A percentile compares a stretch with the other conserved stretches of the same genome.
Conservation (phyloP, 2,888 invertebrate species). For the Ormyrus thymus region DNA sequence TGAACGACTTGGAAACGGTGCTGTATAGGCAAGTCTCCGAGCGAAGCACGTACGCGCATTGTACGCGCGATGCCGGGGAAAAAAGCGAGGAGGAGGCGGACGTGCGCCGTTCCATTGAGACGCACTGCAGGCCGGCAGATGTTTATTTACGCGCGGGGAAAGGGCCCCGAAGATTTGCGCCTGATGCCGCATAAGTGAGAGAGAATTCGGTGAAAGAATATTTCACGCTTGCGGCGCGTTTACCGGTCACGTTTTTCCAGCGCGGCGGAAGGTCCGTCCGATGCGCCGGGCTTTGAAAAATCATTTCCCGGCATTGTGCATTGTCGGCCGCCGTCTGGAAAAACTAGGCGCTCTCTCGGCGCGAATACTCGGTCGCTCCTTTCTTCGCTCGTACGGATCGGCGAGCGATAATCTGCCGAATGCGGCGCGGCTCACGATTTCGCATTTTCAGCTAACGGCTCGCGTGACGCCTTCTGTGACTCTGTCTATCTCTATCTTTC, state of each 20-base stretch:
- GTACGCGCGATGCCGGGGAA: background rate
- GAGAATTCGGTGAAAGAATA: constrained; percentile 34
- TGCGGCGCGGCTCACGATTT: constrained; percentile 60
- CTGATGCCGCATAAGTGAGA: constrained; percentile 44
- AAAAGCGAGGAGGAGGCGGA: background rate
- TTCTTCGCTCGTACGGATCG: background rate
- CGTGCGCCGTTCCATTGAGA: background rate
- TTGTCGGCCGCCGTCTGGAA: background rate
- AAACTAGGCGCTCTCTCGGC: background rate
- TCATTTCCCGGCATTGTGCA: constrained; percentile 48
- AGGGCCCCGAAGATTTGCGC: background rate
- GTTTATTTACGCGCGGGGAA: constrained; percentile 41
- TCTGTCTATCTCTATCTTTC: background rate
- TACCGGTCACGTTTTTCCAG: constrained; percentile 56
- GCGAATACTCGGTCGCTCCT: background rate
- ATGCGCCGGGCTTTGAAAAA: constrained; percentile 49
- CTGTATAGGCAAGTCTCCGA: too few species aligned
- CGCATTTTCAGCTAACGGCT: constrained; percentile 2
- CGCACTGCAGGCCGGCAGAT: constrained; percentile 12
- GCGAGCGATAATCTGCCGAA: constrained; percentile 60
- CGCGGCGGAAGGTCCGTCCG: constrained; percentile 1
- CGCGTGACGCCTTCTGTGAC: background rate
- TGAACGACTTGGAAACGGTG: too few species aligned
- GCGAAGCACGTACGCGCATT: too few species aligned
- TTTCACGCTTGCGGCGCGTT: constrained; percentile 27